A percentile compares a stretch with the other conserved stretches of the same genome.
Conservation (phyloP, 1,140 invertebrate genomes). For the Samia ricini region DNA sequence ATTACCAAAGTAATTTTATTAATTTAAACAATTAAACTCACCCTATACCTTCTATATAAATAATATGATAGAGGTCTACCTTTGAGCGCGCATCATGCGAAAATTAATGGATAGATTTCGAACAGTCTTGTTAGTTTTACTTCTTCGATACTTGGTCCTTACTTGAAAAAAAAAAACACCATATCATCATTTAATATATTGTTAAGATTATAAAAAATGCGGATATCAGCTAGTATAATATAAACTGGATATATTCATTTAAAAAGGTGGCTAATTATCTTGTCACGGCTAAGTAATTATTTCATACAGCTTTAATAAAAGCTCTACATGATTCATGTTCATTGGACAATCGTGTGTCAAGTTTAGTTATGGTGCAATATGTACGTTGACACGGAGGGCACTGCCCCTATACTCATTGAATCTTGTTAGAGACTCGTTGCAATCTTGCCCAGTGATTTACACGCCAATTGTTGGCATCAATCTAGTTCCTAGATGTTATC, state of each 20-base stretch:
- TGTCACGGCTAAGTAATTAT: background rate
- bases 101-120: too few relatives aligned
- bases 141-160: too few relatives aligned
- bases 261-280: background rate
- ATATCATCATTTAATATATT: too few relatives aligned
- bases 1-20: too few relatives aligned
- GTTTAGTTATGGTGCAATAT: background rate
- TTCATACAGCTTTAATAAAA: background rate
- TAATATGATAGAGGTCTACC: too few relatives aligned
- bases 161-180: too few relatives aligned
- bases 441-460: constrained; percentile 47
- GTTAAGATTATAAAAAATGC: too few relatives aligned
- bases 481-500: constrained; percentile 21
- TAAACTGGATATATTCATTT: background rate
- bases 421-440: constrained; percentile 50
- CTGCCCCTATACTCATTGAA: constrained; percentile 60
- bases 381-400: constrained; percentile 29
- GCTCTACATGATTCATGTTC: background rate
- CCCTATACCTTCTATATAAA: too few relatives aligned
- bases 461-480: constrained; percentile 49
- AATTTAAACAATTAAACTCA: too few relatives aligned
- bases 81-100: too few relatives aligned
- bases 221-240: background rate
- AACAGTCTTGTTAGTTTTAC: too few relatives aligned
- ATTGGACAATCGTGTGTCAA: constrained; percentile 6